phyloP scores from a whole-genome alignment of 2,888 invertebrate genomes.

The Noctua janthe region DNA sequence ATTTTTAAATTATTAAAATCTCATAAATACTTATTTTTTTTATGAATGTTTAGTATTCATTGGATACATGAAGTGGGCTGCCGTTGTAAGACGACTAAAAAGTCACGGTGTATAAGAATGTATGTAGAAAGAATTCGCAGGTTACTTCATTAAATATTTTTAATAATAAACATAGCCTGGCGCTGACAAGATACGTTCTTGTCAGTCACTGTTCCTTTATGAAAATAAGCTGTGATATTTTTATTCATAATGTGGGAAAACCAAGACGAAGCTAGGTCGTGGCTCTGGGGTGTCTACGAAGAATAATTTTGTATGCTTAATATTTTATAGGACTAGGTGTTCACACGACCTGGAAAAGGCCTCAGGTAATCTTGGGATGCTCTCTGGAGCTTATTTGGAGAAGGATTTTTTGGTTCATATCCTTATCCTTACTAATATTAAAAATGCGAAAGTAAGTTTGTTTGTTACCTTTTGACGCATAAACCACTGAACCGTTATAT shows the following conservation, averaged over 20 bases:
- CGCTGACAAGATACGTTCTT: slow-evolving; percentile 17
- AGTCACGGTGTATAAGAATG: background rate
- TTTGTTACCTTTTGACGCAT: too few species aligned
- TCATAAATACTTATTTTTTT: too few species aligned
- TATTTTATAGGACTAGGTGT: slow-evolving; percentile 9
- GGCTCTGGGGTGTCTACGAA: background rate
- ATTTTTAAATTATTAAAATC: too few species aligned
- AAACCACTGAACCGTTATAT: too few species aligned
- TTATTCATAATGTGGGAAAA: slow-evolving; percentile 31
- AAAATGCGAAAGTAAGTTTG: too few species aligned
- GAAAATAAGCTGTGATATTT: slow-evolving; percentile 26
- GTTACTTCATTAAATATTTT: slow-evolving; percentile 30
- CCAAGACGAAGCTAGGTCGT: background rate
- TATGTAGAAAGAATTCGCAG: background rate
- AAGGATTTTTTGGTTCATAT: background rate
- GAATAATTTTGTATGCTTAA: slow-evolving; percentile 21
- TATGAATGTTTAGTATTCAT: too few species aligned
- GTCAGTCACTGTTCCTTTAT: slow-evolving; percentile 16
- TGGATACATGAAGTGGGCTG: too few species aligned
- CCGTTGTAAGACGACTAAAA: too few species aligned
- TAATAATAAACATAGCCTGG: slow-evolving; percentile 23
- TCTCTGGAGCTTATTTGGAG: background rate
- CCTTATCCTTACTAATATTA: too few species aligned
- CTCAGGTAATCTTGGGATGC: background rate
- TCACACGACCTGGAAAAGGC: background rate